A percentile compares a stretch with the other conserved stretches of the same genome.
These are phyloP conservation scores for Limnephilus auricula DNA, from an alignment of 2,888 invertebrate genomes.

Conservation along the genomic window DNA sequence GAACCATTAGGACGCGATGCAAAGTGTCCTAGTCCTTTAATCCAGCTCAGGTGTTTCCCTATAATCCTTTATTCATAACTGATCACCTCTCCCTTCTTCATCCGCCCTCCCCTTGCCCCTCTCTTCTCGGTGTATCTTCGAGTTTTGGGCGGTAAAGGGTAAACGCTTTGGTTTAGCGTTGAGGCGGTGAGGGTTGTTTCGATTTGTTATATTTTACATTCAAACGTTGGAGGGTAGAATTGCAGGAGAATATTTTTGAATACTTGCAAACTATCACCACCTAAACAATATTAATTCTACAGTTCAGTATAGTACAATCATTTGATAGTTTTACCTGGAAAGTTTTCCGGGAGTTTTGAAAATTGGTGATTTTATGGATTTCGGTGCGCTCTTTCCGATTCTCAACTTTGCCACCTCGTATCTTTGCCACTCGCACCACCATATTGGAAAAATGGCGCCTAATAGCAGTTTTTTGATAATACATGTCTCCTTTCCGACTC, in stretches of 20 bases:
- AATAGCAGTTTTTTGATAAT: too few species aligned
- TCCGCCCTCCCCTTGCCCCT: neutral
- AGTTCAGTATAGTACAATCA: neutral
- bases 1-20: conserved; percentile 64
- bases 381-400: too few species aligned
- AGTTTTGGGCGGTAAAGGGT: conserved; percentile 14
- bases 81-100: conserved; percentile 50
- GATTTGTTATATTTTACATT: conserved; percentile 18
- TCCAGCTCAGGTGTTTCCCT: conserved; percentile 64
- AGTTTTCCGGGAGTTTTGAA: too few species aligned
- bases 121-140: conserved; percentile 28
- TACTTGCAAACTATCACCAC: neutral
- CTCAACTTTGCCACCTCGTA: too few species aligned
- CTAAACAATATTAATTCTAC: too few species aligned
- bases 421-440: too few species aligned
- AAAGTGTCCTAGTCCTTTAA: conserved; percentile 60
- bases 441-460: too few species aligned
- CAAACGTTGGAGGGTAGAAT: neutral
- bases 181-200: neutral
- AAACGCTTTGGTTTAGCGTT: conserved; percentile 19
- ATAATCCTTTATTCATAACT: conserved; percentile 64
- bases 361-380: too few species aligned
- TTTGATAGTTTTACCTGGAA: too few species aligned
- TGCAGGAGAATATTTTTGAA: neutral
- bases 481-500: too few species aligned